A percentile compares a stretch with the other conserved stretches of the same genome.
Conservation (phyloP, 2,888 invertebrate species). For the Embidobia sp. region DNA sequence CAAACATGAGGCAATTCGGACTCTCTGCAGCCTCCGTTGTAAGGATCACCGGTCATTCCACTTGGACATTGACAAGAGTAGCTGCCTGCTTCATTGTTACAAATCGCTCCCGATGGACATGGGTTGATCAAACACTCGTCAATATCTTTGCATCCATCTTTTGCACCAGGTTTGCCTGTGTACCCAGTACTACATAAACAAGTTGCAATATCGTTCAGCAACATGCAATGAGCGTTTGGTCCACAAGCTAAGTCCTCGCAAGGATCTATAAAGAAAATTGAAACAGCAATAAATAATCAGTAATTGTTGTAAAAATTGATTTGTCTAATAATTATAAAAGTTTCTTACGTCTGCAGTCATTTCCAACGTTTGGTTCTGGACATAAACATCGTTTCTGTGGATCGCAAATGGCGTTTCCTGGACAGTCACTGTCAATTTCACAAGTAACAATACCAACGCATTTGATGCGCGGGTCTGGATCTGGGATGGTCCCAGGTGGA, state of each 20-base stretch:
- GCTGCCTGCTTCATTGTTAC: constrained; percentile 92
- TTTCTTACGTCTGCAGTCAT: constrained; percentile 93
- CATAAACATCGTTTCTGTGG: constrained; percentile 90
- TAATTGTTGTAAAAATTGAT: too few relatives aligned
- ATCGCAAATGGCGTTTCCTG: constrained; percentile 94
- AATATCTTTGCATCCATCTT: constrained; percentile 91
- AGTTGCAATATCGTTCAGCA: constrained; percentile 91
- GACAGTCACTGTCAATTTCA: constrained; percentile 89
- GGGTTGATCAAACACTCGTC: constrained; percentile 93
- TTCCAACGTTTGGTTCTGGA: constrained; percentile 95
- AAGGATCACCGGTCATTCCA: constrained; percentile 90
- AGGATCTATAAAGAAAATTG: constrained; percentile 86
- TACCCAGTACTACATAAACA: constrained; percentile 93
- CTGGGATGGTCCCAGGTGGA: constrained; percentile 90
- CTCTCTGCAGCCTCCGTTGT: constrained; percentile 88
- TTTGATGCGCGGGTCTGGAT: constrained; percentile 91
- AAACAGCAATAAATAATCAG: too few relatives aligned
- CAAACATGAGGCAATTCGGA: constrained; percentile 87
- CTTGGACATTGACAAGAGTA: constrained; percentile 95
- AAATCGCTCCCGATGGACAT: constrained; percentile 92
- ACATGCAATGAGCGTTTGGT: constrained; percentile 93
- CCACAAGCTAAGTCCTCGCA: constrained; percentile 93
- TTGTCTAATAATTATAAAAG: too few relatives aligned
- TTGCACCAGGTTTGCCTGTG: constrained; percentile 86
- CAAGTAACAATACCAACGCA: constrained; percentile 93